Evolutionary conservation across 2,888 invertebrate genomes (phyloP), one percentile per base, ranked within the genome.

Genomic region (Agrotis ipsilon): DNA sequence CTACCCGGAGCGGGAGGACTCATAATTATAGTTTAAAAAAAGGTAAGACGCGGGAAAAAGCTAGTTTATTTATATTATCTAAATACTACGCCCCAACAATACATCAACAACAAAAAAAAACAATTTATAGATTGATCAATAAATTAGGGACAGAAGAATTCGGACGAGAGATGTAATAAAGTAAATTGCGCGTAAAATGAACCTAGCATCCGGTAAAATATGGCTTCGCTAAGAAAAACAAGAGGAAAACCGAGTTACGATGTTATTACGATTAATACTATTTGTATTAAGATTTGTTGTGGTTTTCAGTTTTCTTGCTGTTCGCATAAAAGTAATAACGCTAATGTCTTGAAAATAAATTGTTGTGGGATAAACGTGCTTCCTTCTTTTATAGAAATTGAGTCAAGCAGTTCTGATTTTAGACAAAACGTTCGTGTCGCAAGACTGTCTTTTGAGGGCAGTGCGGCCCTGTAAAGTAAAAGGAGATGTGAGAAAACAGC

Each of bases 181-280:
- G 83, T 72, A 86, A 88, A 90, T 89, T 89, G 88, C 78, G 85
- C 88, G 89, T 86, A 85, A 90, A 89, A 90, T 90, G 88, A 90
- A 83, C 85, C 81, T 54, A 78, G 84, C 81, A 82, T 83, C 78
- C 72, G 46, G 68, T 85, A 80, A 89, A 81, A 85, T 88, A 87
- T 86, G 57, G 81, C 71, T 73, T 60, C 75, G 67, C 45, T 24
- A 76, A 81, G 80, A 76, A 76, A 81, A 79, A 71, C 62, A 63
- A 59, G 68, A 70, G 65, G 58, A 51, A 63, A 70, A 62, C 27
- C 19, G 18, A 27, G 55, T 73, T 61, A 68, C 66, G 21, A 66
- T 68, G 63, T 63, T 83, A 78, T 78, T 79, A 70, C 64, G 52
- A 72, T 60, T 70, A 75, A 75, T 75, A 59, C 21, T 59, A 76